Conservation (phyloP, 1,140 invertebrate species). For the Drosophila watanabei region DNA sequence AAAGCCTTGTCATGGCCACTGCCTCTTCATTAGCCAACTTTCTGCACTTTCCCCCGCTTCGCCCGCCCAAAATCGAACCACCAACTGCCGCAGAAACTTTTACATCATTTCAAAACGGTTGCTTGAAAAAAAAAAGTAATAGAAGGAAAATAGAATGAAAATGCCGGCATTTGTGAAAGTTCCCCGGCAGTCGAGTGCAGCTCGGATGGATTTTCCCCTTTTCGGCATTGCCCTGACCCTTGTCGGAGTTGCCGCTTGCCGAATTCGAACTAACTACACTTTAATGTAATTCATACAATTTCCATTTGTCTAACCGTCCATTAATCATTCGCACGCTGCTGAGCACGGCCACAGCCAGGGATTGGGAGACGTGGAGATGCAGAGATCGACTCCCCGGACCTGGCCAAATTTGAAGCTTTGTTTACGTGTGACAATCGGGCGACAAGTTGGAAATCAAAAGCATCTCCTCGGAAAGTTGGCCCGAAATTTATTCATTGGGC, state of each 20-base stretch:
- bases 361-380: constrained; percentile 10
- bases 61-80: constrained; percentile 14
- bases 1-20: constrained; percentile 41
- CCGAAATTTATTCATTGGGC: constrained; percentile 78
- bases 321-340: constrained; percentile 81
- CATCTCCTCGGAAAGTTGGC: constrained; percentile 35
- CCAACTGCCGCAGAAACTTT: constrained; percentile 52
- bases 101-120: constrained; percentile 47
- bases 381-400: constrained; percentile 21
- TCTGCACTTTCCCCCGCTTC: constrained; percentile 5
- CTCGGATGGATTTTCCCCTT: constrained; percentile 12
- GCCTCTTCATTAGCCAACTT: constrained; percentile 45
- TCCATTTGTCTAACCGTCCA: constrained; percentile 80
- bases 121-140: background rate
- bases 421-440: constrained; percentile 82
- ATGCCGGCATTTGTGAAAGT: constrained; percentile 52
- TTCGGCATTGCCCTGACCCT: constrained; percentile 6
- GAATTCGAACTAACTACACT: constrained; percentile 78
- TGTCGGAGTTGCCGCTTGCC: constrained; percentile 36
- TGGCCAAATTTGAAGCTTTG: constrained; percentile 77
- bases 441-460: constrained; percentile 79
- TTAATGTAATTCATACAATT: constrained; percentile 84
- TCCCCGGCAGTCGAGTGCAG: constrained; percentile 32
- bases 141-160: constrained; percentile 12
- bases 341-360: constrained; percentile 51